A percentile compares a stretch with the other conserved stretches of the same genome.
These are phyloP conservation scores for Drosophila murphyi DNA, from an alignment of 1,140 invertebrate species.

Conservation along the genomic window DNA sequence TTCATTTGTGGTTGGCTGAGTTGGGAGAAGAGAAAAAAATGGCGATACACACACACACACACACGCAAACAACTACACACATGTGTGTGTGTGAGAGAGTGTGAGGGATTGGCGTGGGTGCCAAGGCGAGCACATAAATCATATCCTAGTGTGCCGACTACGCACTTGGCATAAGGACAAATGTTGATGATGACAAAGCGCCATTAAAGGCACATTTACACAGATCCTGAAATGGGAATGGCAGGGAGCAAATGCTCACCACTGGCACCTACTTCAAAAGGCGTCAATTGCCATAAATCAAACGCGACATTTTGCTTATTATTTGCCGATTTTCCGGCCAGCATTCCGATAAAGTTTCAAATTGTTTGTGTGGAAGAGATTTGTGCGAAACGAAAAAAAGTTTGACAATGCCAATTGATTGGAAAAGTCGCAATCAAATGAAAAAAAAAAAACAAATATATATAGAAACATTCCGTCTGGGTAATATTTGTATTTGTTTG, in stretches of 20 bases:
- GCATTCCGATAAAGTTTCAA: conserved; percentile 35
- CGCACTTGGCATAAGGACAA: conserved; percentile 77
- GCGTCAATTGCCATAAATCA: conserved; percentile 76
- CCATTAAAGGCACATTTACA: conserved; percentile 80
- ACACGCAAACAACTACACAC: conserved; percentile 39
- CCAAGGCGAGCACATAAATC: conserved; percentile 68
- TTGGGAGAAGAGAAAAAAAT: conserved; percentile 24
- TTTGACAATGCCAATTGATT: conserved; percentile 38
- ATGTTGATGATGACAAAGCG: conserved; percentile 82
- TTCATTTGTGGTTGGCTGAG: conserved; percentile 38
- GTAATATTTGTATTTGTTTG: not conserved
- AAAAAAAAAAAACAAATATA: conserved; percentile 3
- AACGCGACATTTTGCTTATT: conserved; percentile 79
- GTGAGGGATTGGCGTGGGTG: conserved; percentile 37
- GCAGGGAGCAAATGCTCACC: not conserved
- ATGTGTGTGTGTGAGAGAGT: conserved; percentile 34
- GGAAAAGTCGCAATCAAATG: conserved; percentile 21
- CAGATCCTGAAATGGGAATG: conserved; percentile 20
- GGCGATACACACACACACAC: conserved; percentile 24
- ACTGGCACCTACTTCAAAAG: conserved; percentile 63
- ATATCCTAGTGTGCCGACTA: conserved; percentile 68
- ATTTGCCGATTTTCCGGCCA: conserved; percentile 72
- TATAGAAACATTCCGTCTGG: not conserved
- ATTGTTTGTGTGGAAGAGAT: conserved; percentile 41
- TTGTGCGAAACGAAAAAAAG: conserved; percentile 45